phyloP scores from a whole-genome alignment of 1,140 invertebrate species.

The Zaprionus lachaisei region DNA sequence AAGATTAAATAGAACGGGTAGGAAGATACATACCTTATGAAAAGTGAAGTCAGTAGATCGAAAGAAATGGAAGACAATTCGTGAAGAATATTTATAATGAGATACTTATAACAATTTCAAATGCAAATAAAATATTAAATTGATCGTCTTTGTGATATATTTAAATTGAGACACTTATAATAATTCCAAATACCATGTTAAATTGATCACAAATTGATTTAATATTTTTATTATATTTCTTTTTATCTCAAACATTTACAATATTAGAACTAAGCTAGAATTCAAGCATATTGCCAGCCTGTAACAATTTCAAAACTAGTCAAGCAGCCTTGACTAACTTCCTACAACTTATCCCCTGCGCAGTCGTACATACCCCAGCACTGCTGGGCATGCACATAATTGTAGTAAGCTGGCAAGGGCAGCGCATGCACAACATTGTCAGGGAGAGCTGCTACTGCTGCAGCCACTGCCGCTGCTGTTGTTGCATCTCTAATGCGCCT shows the following conservation, averaged over 20 bases:
- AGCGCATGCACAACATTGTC: constrained; percentile 41
- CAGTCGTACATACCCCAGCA: constrained; percentile 4
- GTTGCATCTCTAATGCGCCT: constrained; percentile 32
- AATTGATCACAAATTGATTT: too few species aligned
- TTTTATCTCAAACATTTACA: too few species aligned
- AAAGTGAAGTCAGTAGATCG: too few species aligned
- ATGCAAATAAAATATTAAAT: too few species aligned
- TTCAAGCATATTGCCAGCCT: too few species aligned
- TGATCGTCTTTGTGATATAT: not conserved
- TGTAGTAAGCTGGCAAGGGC: constrained; percentile 32
- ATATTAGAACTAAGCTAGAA: not conserved
- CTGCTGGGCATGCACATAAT: constrained; percentile 7
- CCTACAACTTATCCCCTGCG: not conserved
- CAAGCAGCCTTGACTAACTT: not conserved
- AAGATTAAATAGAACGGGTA: not conserved
- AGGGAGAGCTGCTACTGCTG: constrained; percentile 14
- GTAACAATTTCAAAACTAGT: not conserved
- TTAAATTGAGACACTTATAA: not conserved
- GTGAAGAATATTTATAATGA: not conserved
- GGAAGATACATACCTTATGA: not conserved
- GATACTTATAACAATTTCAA: not conserved
- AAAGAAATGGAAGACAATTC: too few species aligned
- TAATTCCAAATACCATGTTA: rapidly evolving
- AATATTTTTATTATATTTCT: too few species aligned
- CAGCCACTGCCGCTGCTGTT: not conserved